These are phyloP conservation scores for Sebastes umbrosus DNA, from an alignment of 2,797 vertebrate species.

Conservation along the genomic window DNA sequence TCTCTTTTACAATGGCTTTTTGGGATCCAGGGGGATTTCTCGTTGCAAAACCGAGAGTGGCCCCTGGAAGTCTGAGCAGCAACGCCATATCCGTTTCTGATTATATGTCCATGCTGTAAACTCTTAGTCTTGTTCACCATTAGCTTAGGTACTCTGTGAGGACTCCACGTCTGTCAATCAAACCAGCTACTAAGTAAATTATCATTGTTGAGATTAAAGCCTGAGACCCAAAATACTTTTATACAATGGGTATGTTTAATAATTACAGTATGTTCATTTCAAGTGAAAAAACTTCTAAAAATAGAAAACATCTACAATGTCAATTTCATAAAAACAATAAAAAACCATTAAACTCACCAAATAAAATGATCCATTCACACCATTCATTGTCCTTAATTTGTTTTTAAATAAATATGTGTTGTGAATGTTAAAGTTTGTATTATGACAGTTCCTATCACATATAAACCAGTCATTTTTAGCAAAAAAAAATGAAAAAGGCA, in stretches of 20 bases:
- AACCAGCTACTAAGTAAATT: not conserved
- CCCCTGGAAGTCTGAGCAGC: too few species aligned
- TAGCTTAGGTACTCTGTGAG: not conserved
- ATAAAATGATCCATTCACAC: not conserved
- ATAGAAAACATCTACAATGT: not conserved
- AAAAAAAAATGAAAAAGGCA: not conserved
- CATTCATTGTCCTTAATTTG: not conserved
- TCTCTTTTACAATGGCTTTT: too few species aligned
- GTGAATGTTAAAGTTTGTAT: not conserved
- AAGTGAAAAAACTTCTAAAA: not conserved
- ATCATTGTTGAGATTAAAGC: not conserved
- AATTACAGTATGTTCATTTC: not conserved
- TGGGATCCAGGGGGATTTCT: too few species aligned
- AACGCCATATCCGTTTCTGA: too few species aligned
- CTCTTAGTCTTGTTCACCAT: not conserved
- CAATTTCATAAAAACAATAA: not conserved
- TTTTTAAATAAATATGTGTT: constrained; percentile 22
- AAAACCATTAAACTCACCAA: not conserved
- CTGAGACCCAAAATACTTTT: not conserved
- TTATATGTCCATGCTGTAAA: not conserved
- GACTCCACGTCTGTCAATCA: not conserved
- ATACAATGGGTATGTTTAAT: not conserved
- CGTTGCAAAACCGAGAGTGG: too few species aligned
- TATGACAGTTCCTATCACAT: not conserved
- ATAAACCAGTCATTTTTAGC: not conserved